These are phyloP conservation scores for Trichonephila inaurata DNA, from an alignment of 1,140 invertebrate species.

Conservation along the genomic window DNA sequence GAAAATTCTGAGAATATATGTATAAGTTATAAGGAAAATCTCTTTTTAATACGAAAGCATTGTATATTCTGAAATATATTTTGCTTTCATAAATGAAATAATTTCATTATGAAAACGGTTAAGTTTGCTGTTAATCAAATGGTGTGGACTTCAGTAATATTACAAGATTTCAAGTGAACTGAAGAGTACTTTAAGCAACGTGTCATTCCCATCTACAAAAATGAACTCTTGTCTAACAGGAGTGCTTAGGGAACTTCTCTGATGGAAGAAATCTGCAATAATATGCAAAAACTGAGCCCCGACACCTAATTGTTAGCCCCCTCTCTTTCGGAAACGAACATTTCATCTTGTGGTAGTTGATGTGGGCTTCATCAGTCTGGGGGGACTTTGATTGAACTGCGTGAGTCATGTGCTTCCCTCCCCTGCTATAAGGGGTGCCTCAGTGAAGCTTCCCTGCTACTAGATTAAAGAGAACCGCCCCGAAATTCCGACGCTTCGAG, in stretches of 20 bases:
- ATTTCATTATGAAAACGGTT: no score
- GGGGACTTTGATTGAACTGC: slow-evolving; percentile 53
- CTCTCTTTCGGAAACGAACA: not conserved
- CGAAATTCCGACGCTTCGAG: slow-evolving; percentile 4
- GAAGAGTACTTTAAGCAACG: no score
- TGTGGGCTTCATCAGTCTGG: slow-evolving; percentile 26
- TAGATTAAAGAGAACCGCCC: slow-evolving; percentile 24
- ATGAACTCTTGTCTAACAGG: not conserved
- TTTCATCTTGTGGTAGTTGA: slow-evolving; percentile 41
- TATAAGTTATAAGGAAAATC: no score
- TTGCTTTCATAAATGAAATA: no score
- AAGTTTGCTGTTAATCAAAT: no score
- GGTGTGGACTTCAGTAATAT: no score
- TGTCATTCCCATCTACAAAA: no score
- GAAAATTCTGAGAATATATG: no score
- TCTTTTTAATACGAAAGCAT: no score
- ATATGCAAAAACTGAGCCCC: not conserved
- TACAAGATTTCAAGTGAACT: no score
- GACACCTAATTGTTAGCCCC: not conserved
- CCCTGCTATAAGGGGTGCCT: slow-evolving; percentile 5
- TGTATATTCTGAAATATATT: no score
- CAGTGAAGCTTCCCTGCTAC: slow-evolving; percentile 3
- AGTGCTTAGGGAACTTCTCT: not conserved
- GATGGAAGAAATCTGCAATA: not conserved
- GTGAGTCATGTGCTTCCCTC: slow-evolving; percentile 42